Base-by-base conservation (phyloP, 2,113 vertebrate genomes). In the Hystrix cristata region DNA sequence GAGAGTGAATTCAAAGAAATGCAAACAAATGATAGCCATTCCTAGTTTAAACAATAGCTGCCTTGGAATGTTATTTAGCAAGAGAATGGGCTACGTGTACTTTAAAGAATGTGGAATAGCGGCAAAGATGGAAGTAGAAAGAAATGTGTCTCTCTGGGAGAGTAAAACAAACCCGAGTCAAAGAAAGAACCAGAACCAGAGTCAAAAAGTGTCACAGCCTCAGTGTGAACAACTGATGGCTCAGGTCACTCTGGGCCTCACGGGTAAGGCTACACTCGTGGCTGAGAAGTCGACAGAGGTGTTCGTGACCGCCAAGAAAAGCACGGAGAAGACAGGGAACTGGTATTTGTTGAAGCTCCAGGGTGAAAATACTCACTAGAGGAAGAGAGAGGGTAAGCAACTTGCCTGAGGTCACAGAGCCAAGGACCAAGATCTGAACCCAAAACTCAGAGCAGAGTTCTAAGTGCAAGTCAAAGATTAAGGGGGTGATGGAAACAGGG, bases 81-180 rank as follows among this genome's bases (percentile, higher is more conserved):
- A 64, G 64, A 94, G 83, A 95, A 94, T 5, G 38, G 57, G 76
- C 76, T 92, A 21, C 0, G 1, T 55, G 23, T 38, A 59, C 80
- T 95, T 92, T 29, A 21, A 96, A 72, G 96, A 96, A 96, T 65
- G 95, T 57, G 76, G 80, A 91, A 91, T 64, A 81, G 64, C 51
- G 90, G 74, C 43, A 91, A 87, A 69, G 88, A 88, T 64, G 76
- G 31, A 96, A 87, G 87, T 46, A 51, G 72, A 83, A 91, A 90
- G 93, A 85, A 93, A 95, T 90, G 67, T 55, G 80, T 91, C 95
- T 92, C 46, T 94, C 92, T 21, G 11, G 62, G 51, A 84, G 53
- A 79, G 38, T 23, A 74, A 95, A 95, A 87, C 27, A 86, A 87
- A 88, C 34, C 18, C 57, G 55, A 34, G 78, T 69, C 57, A 67